These are phyloP conservation scores for Habropoda laboriosa DNA, from an alignment of 1,140 invertebrate genomes.

Conservation along the genomic window DNA sequence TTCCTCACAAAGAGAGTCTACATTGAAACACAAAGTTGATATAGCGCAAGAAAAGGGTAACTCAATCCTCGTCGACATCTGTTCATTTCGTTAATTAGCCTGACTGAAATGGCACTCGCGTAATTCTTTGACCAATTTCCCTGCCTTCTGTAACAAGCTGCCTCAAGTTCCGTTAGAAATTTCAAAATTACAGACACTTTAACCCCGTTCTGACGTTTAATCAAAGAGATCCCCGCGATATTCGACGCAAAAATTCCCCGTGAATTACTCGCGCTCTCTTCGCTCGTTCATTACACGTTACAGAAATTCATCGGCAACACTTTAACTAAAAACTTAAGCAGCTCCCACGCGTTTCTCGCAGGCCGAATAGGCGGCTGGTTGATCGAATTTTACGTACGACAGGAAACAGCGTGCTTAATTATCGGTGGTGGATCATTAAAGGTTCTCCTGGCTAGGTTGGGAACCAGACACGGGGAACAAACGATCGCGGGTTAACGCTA, in stretches of 20 bases:
- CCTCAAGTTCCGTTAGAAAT: neutral
- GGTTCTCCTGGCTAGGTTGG: neutral
- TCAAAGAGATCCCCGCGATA: neutral
- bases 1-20: too few species aligned
- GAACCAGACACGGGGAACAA: conserved; percentile 11
- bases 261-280: neutral
- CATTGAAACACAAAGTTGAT: too few species aligned
- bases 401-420: conserved; percentile 38
- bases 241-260: neutral
- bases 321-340: too few species aligned
- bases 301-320: neutral
- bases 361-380: neutral
- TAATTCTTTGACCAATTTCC: neutral
- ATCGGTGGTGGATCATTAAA: conserved; percentile 55
- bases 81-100: conserved; percentile 11
- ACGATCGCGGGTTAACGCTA: conserved; percentile 29
- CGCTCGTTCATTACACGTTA: neutral
- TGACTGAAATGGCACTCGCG: neutral
- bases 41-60: neutral
- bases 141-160: neutral
- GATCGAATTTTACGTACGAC: conserved; percentile 21
- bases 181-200: conserved; percentile 4
- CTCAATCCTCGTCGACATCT: neutral
- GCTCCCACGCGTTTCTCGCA: too few species aligned
- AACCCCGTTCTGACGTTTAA: neutral